These are phyloP conservation scores for Agrochola circellaris DNA, from an alignment of 2,888 invertebrate genomes.

Conservation along the genomic window DNA sequence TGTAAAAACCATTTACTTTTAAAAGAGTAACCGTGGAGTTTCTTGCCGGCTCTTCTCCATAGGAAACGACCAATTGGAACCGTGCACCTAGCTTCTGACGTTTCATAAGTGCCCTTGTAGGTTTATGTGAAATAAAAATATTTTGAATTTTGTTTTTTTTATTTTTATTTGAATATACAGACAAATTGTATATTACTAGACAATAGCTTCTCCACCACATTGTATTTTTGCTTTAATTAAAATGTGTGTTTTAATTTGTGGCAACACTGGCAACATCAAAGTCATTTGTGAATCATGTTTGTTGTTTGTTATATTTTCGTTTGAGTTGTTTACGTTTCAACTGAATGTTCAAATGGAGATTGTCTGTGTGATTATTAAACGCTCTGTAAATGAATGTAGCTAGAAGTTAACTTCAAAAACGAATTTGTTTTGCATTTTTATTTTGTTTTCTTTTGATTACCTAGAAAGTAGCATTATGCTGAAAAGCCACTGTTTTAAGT, in stretches of 20 bases:
- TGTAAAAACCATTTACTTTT: too few relatives aligned
- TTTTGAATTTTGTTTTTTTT: too few relatives aligned
- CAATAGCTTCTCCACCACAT: too few relatives aligned
- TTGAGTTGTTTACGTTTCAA: slow-evolving; percentile 53
- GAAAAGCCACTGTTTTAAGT: neutral
- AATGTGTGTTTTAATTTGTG: slow-evolving; percentile 56
- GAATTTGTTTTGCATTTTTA: slow-evolving; percentile 10
- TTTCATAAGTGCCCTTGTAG: too few relatives aligned
- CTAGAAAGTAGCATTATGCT: neutral
- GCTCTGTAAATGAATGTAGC: slow-evolving; percentile 42
- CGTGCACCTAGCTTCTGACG: too few relatives aligned
- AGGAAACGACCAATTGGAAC: too few relatives aligned
- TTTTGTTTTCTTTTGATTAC: slow-evolving; percentile 16
- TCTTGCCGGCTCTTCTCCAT: too few relatives aligned
- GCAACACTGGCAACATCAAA: slow-evolving; percentile 42
- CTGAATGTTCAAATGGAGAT: slow-evolving; percentile 52
- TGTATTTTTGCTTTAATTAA: slow-evolving; percentile 22
- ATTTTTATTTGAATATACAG: neutral
- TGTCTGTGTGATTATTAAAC: slow-evolving; percentile 38
- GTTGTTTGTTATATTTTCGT: slow-evolving; percentile 56
- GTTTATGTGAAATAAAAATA: too few relatives aligned
- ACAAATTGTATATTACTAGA: too few relatives aligned
- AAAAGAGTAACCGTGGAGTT: too few relatives aligned
- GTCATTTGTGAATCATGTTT: slow-evolving; percentile 55
- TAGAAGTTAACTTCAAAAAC: slow-evolving; percentile 23